A percentile compares a stretch with the other conserved stretches of the same genome.
phyloP scores from a whole-genome alignment of 2,888 invertebrate species.

The Mimumesa dahlbomi region DNA sequence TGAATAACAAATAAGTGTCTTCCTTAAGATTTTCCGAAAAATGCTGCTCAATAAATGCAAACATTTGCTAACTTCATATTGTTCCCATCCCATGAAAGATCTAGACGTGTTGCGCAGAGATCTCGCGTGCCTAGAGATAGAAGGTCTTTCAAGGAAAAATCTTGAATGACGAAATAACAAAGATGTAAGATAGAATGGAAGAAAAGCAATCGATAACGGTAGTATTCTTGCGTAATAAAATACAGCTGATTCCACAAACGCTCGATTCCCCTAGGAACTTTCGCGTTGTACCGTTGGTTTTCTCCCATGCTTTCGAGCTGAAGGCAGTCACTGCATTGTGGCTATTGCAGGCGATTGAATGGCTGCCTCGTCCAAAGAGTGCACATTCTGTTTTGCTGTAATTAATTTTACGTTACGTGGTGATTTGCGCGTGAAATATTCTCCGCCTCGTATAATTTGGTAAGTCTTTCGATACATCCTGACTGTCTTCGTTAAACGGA shows the following conservation, averaged over 20 bases:
- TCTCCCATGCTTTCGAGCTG: constrained; percentile 38
- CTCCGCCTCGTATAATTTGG: constrained; percentile 64
- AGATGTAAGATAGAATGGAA: no score
- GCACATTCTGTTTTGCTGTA: constrained; percentile 74
- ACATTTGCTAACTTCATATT: constrained; percentile 28
- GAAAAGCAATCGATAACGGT: neutral
- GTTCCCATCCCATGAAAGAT: constrained; percentile 14
- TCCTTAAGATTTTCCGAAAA: constrained; percentile 29
- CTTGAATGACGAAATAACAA: neutral
- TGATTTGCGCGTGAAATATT: constrained; percentile 64
- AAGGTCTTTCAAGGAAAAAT: neutral
- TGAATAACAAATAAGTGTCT: constrained; percentile 23
- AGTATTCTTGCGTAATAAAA: neutral
- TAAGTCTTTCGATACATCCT: constrained; percentile 60
- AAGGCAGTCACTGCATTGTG: constrained; percentile 69
- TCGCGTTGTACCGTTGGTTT: constrained; percentile 39
- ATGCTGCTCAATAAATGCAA: constrained; percentile 41
- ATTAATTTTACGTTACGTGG: constrained; percentile 74
- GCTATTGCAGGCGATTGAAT: constrained; percentile 70
- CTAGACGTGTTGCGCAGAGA: neutral
- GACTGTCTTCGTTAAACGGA: neutral
- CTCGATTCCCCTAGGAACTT: constrained; percentile 29
- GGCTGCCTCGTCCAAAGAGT: constrained; percentile 72
- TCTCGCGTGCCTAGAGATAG: neutral
- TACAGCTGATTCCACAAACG: neutral